Base-by-base conservation (phyloP, 1,140 invertebrate species). In the Onthophagus taurus region DNA sequence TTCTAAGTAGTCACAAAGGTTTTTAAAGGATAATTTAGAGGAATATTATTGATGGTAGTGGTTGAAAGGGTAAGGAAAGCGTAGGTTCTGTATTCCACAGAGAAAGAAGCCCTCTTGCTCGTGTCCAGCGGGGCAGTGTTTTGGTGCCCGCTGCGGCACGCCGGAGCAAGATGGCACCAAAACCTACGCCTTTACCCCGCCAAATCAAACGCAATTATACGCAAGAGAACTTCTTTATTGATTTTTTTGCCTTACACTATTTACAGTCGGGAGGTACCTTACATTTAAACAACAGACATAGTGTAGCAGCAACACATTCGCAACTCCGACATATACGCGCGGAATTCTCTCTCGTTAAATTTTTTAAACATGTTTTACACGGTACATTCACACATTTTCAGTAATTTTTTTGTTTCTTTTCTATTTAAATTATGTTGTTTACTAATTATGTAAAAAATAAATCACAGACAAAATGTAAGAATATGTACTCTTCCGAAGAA, bases 71-170 rank as follows among this genome's bases (percentile, higher is more conserved):
- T 31, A 6, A 9, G 54, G 52, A 52, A 49, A 43, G 51, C 52
- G 50, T 47, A 47, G 58, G 58, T 54, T 53, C 19, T 17, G 12
- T 42, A 26, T 42, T 17, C 14, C n/a, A 20, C 7, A 6, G 47
- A 51, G 53, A 63, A 63, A 62, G 58, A 63, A 64, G 55, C 60
- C 60, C 59, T 53, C 60, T 63, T 64, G 60, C 62, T 64, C 59
- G 58, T 60, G 55, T 60, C 58, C 58, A 58, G 60, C 59, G 58
- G 60, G 73, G 74, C 73, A 74, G 71, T 75, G 78, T 80, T 81
- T 81, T 80, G 78, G 78, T 80, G 78, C 77, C 77, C 75, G 57
- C 56, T 55, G 56, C 51, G 59, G 46, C 55, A 61, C 59, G 55
- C 47, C 51, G 53, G 61, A 64, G 60, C 62, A 61, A 61, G 58